Conservation (phyloP, 2,797 vertebrate species). For the Muraenolepis orangiensis region DNA sequence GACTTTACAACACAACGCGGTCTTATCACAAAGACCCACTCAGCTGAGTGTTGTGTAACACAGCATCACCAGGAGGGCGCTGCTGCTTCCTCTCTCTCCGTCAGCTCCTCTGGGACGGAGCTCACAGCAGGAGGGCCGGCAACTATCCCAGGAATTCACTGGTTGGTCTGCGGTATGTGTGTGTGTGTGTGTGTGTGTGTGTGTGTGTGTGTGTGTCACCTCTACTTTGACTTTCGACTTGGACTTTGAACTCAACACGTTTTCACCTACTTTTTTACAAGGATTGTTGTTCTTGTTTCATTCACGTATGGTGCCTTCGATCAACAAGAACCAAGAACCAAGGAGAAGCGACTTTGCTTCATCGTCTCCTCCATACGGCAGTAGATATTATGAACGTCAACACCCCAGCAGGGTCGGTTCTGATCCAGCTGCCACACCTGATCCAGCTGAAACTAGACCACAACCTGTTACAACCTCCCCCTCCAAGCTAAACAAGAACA, state of each 20-base stretch:
- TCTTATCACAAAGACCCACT: neutral
- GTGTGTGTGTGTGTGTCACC: slow-evolving; percentile 21
- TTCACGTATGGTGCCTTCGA: neutral
- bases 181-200: slow-evolving; percentile 4
- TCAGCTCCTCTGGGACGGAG: slow-evolving; percentile 11
- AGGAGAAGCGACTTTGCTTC: neutral
- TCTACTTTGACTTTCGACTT: neutral
- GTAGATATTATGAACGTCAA: neutral
- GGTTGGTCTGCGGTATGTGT: neutral
- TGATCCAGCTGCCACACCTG: neutral
- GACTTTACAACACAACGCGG: neutral
- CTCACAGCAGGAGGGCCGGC: neutral
- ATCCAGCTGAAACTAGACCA: slow-evolving; percentile 21
- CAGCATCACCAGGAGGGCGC: neutral
- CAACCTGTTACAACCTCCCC: too few species aligned
- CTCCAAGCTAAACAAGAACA: slow-evolving; percentile 43
- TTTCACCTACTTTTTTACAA: neutral
- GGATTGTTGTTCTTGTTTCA: neutral
- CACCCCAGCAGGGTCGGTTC: neutral
- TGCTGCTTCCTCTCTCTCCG: slow-evolving; percentile 17
- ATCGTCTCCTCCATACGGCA: neutral
- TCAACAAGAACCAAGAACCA: neutral
- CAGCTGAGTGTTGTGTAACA: neutral
- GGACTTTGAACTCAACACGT: neutral
- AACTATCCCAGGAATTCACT: slow-evolving; percentile 62